Base-by-base conservation (phyloP, 2,888 invertebrate species). In the Drepana falcataria region DNA sequence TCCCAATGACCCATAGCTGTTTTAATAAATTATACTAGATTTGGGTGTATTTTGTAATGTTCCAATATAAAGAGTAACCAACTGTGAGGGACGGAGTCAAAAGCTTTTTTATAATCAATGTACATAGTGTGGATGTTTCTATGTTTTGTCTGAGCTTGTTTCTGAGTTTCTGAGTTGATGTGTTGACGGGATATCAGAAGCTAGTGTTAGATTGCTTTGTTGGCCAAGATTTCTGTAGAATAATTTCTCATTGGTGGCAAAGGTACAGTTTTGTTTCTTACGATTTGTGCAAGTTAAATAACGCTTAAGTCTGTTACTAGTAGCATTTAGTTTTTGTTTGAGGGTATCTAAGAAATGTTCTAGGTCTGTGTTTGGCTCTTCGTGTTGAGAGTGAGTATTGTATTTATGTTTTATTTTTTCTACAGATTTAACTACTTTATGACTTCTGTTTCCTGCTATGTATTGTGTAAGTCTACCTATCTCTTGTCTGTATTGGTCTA, bases 41-140 rank as follows among this genome's bases (percentile, higher is more conserved):
- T 44, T 2, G 61, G 61, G n/a, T 64, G 53, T 37, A 65, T 63
- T 59, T 62, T 65, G 37, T 64, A 64, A 1, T 53, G 48, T 49
- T 61, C 1, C 33, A 69, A 49, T 9, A 60, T 49, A n/a, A 62
- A 35, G 6, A 66, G 3, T 2, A 66, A 7, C 41, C 41, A 41
- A 7, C 41, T 41, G 7, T 69, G 69, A 1, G 66, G 67, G 2
- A 64, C 62, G 0, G 58, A 56, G 48, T 68, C 66, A 52, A 55
- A 70, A 2, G 68, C 68, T 48, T 68, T 68, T 54, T 57, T 48
- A 35, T 66, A 70, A 40, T 68, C 66, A 0, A 64, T 63, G 48
- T 57, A 69, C 57, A 59, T 63, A 4, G 55, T 49, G 33, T 54
- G 40, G 35, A 66, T 48, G 47, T 64, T 57, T 49, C 41, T 44